A percentile compares a stretch with the other conserved stretches of the same genome.
Evolutionary conservation across 2,888 invertebrate genomes (phyloP).

Genomic region (Crepidodera aurea): DNA sequence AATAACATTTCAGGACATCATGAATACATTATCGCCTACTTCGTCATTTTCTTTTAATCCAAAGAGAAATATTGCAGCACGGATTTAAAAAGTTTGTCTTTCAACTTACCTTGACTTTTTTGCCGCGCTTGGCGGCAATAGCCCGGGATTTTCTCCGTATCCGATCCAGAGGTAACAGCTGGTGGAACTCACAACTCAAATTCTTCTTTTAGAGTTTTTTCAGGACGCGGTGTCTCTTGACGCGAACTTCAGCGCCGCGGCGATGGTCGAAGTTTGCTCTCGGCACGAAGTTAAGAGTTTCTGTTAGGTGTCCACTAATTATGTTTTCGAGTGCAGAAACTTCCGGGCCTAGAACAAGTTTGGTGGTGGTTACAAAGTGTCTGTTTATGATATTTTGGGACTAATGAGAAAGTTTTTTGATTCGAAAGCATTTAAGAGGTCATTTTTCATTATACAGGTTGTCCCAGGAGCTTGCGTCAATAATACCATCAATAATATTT

Average conservation of each 20-base stretch:
- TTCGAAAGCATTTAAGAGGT: no score
- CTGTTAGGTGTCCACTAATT: not conserved
- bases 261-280: not conserved
- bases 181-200: slow-evolving; percentile 23
- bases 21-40: no score
- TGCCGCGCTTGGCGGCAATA: slow-evolving; percentile 81
- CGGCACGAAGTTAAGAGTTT: not conserved
- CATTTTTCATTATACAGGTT: no score
- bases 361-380: not conserved
- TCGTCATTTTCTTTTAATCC: no score
- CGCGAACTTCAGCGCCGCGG: not conserved
- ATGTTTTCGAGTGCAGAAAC: not conserved
- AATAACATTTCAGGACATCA: no score
- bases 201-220: slow-evolving; percentile 5
- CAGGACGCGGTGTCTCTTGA: slow-evolving; percentile 2
- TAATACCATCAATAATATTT: no score
- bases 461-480: no score
- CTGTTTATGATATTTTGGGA: not conserved
- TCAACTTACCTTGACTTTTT: slow-evolving; percentile 82
- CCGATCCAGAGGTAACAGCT: slow-evolving; percentile 71
- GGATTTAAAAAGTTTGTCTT: no score
- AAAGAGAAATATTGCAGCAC: no score
- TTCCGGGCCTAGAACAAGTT: slow-evolving; percentile 5
- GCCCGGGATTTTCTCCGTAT: slow-evolving; percentile 85
- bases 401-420: no score